These are phyloP conservation scores for Chelonia mydas DNA, from an alignment of 2,797 vertebrate genomes.

Conservation along the genomic window DNA sequence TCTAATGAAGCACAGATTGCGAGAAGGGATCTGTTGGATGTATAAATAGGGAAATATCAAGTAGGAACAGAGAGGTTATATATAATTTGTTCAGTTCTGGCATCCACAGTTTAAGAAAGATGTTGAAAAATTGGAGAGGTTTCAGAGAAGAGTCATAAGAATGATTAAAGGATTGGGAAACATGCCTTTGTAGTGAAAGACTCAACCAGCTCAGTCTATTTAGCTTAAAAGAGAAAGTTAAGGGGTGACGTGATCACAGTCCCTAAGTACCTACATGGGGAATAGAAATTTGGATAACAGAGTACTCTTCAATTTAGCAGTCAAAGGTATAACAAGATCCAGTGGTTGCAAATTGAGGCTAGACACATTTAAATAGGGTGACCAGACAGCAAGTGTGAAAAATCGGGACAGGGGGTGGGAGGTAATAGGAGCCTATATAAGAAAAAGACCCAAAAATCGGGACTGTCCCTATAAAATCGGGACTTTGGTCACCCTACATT, in stretches of 20 bases:
- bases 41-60: neutral
- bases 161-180: neutral
- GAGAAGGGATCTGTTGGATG: rapidly evolving
- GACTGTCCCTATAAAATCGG: no score
- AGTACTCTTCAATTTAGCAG: neutral
- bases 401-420: no score
- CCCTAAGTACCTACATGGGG: neutral
- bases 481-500: neutral
- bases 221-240: neutral
- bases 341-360: neutral
- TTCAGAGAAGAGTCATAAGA: neutral
- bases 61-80: neutral
- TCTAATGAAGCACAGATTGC: neutral
- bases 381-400: no score
- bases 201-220: neutral
- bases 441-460: no score
- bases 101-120: neutral
- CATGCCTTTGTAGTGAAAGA: neutral
- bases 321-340: neutral
- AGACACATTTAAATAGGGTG: neutral
- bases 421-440: no score
- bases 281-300: neutral
- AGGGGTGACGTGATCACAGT: neutral
- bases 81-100: rapidly evolving
- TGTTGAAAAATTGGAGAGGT: neutral